Evolutionary conservation across 2,113 vertebrate species (phyloP).

Genomic region (Felis chaus): DNA sequence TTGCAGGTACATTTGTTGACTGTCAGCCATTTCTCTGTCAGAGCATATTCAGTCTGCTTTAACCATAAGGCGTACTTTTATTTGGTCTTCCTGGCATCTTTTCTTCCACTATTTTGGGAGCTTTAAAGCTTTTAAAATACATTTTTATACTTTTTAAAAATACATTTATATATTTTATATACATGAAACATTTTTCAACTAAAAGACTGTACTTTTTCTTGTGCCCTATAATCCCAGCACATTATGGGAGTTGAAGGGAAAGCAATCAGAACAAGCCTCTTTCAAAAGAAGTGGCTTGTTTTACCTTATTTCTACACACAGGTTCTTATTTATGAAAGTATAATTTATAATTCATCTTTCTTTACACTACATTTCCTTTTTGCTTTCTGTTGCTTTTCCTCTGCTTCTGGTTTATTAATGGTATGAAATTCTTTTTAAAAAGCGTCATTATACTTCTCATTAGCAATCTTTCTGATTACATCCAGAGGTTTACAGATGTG

Average conservation of each 20-base stretch:
- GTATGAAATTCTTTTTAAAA: constrained; percentile 96
- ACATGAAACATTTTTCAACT: constrained; percentile 11
- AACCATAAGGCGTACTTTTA: background rate
- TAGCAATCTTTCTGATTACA: constrained; percentile 95
- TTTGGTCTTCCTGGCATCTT: background rate
- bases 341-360: background rate
- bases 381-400: background rate
- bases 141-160: background rate
- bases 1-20: background rate
- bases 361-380: constrained; percentile 3
- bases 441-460: constrained; percentile 91
- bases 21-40: background rate
- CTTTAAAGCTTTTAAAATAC: background rate
- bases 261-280: background rate
- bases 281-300: background rate
- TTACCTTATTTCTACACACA: background rate
- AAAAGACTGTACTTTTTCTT: background rate
- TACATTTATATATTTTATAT: background rate
- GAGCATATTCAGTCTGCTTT: background rate
- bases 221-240: background rate
- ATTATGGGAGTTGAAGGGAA: background rate
- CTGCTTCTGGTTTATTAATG: constrained; percentile 90
- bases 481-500: constrained; percentile 93
- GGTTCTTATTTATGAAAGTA: background rate
- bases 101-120: background rate